Evolutionary conservation across 2,888 invertebrate genomes (phyloP), one percentile per base, ranked within the genome.

Genomic region (Iphiclides podalirius): DNA sequence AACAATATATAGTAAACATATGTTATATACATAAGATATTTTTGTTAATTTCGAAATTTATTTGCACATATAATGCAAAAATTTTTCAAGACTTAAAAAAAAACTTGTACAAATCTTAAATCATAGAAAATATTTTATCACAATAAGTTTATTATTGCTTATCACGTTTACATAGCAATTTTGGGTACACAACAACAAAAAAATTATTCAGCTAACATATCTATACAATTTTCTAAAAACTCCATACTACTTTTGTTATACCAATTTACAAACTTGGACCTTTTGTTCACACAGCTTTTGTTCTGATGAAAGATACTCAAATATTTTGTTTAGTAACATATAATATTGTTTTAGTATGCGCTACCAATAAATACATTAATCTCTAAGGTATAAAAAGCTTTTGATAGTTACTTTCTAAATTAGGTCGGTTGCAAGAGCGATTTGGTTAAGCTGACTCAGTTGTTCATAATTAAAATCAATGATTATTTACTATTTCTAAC

Each of bases 1-100:
- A 39, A 8, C 37, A 49, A 55, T 28, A 28, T 1, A 41, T 37
- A 37, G 4, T 14, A 26, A 11, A n/a, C 15, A 2, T 7, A 33
- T 8, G 4, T 16, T 17, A 37, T 37, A 2, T 26, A n/a, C n/a
- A n/a, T n/a, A n/a, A n/a, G n/a, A n/a, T n/a, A n/a, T n/a, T n/a
- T n/a, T n/a, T n/a, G n/a, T n/a, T n/a, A n/a, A n/a, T n/a, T n/a
- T n/a, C n/a, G n/a, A n/a, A n/a, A n/a, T n/a, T n/a, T n/a, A n/a
- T n/a, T n/a, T n/a, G n/a, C n/a, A n/a, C n/a, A n/a, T n/a, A n/a
- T n/a, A n/a, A n/a, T n/a, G n/a, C n/a, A n/a, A n/a, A n/a, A n/a
- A n/a, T n/a, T n/a, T n/a, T n/a, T n/a, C n/a, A n/a, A n/a, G n/a
- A n/a, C n/a, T n/a, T n/a, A n/a, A n/a, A n/a, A n/a, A n/a, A n/a